phyloP scores from a whole-genome alignment of 2,888 invertebrate genomes.

The Gastrophysa polygoni region DNA sequence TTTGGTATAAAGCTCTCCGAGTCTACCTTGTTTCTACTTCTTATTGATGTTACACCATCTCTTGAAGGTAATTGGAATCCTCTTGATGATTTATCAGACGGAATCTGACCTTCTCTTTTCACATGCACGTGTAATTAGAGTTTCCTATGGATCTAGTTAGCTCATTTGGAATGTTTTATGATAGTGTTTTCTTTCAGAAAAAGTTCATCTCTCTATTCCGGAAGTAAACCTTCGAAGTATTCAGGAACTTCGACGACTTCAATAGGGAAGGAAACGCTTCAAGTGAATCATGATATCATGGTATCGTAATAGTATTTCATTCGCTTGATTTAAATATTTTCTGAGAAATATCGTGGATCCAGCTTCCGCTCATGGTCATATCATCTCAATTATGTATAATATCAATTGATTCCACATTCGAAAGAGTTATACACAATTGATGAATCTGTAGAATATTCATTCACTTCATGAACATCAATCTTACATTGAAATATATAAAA shows the following conservation, averaged over 20 bases:
- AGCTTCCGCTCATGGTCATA: too few species aligned
- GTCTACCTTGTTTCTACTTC: not conserved
- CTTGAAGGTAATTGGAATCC: not conserved
- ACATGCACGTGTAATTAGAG: conserved; percentile 5
- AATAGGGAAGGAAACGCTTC: not conserved
- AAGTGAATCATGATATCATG: too few species aligned
- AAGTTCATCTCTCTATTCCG: not conserved
- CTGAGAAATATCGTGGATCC: too few species aligned
- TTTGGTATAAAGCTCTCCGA: conserved; percentile 1
- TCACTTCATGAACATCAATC: too few species aligned
- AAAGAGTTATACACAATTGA: too few species aligned
- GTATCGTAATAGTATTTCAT: too few species aligned
- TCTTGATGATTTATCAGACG: conserved; percentile 5
- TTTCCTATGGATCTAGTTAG: conserved; percentile 10
- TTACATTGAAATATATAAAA: too few species aligned
- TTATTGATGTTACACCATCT: conserved; percentile 13
- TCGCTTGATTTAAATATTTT: too few species aligned
- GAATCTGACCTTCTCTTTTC: conserved; percentile 5
- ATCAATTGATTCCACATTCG: too few species aligned
- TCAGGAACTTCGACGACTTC: not conserved
- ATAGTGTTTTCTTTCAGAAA: not conserved
- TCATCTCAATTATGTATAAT: too few species aligned
- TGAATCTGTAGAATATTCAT: too few species aligned
- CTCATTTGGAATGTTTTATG: not conserved
- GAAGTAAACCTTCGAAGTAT: not conserved